A percentile compares a stretch with the other conserved stretches of the same genome.
Conservation (phyloP, 2,797 vertebrate species). For the Hemitrygon akajei region DNA sequence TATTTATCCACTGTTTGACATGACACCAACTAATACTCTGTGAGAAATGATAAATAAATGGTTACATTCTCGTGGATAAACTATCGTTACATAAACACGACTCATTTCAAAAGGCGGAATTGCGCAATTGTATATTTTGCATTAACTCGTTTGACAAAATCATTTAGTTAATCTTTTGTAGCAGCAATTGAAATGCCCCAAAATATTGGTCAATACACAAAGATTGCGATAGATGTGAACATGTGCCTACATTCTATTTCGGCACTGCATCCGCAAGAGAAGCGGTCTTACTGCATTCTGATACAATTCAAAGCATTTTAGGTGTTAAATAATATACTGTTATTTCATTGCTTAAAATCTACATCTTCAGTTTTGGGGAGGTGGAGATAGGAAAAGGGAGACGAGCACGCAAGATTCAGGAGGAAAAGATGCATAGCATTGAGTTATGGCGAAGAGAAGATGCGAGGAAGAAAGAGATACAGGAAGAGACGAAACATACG, state of each 20-base stretch:
- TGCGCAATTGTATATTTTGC: background rate
- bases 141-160: background rate
- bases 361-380: background rate
- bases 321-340: background rate
- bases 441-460: background rate
- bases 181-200: background rate
- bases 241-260: no score
- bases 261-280: background rate
- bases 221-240: background rate
- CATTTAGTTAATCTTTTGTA: background rate
- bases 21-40: background rate
- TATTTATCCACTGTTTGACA: background rate
- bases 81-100: background rate
- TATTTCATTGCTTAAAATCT: background rate
- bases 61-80: background rate
- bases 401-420: background rate
- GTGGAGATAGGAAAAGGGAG: background rate
- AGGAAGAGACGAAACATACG: slow-evolving; percentile 26
- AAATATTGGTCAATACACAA: background rate
- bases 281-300: background rate
- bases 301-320: background rate
- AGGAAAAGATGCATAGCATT: background rate
- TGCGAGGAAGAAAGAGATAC: background rate
- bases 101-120: background rate
- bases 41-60: slow-evolving; percentile 21